phyloP scores from a whole-genome alignment of 2,113 vertebrate genomes.

The human region GRCh38 chr6:98400001-98400500 shows the following conservation, averaged over 20 bases:
- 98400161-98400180: conserved; percentile 12
- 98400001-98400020: not conserved
- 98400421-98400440: not conserved
- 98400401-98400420: not conserved
- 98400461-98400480: not conserved
- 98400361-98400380: not conserved
- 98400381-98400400: not conserved
- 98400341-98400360: not conserved
- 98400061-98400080: not conserved
- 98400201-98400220: not conserved
- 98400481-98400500: not conserved
- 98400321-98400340: not conserved
- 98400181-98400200: not conserved
- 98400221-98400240: not conserved
- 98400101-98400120: not conserved
- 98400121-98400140: not conserved
- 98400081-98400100: conserved; percentile 3
- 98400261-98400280: not conserved
- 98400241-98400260: not conserved
- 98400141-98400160: not conserved
- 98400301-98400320: not conserved
- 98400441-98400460: not conserved
- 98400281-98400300: not conserved
- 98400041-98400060: not conserved
- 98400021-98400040: not conserved